These are phyloP conservation scores for Anoplopoma fimbria DNA, from an alignment of 2,113 vertebrate species.

Conservation along the genomic window DNA sequence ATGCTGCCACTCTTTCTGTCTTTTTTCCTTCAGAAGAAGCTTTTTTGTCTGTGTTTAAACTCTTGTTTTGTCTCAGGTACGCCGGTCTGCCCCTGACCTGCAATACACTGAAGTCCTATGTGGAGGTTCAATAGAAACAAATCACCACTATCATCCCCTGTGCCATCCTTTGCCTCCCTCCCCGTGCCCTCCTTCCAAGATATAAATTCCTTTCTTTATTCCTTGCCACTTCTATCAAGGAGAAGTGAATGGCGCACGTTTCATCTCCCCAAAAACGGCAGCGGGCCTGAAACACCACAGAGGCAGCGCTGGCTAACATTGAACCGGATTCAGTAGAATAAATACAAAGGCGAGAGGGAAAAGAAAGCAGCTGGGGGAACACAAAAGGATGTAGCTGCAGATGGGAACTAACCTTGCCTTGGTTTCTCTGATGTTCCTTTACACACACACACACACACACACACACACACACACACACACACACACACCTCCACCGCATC, in stretches of 20 bases:
- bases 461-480: constrained; percentile 49
- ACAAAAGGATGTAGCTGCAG: constrained; percentile 77
- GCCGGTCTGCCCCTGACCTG: constrained; percentile 50
- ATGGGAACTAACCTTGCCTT: constrained; percentile 79
- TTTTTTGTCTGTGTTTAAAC: constrained; percentile 57
- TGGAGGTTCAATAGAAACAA: constrained; percentile 73
- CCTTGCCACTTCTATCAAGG: constrained; percentile 70
- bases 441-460: constrained; percentile 49
- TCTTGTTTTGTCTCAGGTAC: constrained; percentile 39
- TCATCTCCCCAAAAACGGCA: constrained; percentile 74
- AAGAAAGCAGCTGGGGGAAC: constrained; percentile 76
- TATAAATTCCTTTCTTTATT: constrained; percentile 58
- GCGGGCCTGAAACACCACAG: constrained; percentile 71
- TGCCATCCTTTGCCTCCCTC: constrained; percentile 40
- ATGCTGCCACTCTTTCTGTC: constrained; percentile 51
- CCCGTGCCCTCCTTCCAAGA: constrained; percentile 28
- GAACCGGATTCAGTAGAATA: constrained; percentile 71
- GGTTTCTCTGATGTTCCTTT: constrained; percentile 78
- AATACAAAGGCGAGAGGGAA: constrained; percentile 76
- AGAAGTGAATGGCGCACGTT: constrained; percentile 70
- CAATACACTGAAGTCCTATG: constrained; percentile 59
- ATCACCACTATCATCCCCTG: constrained; percentile 55
- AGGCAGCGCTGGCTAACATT: constrained; percentile 66
- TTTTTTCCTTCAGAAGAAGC: constrained; percentile 56
- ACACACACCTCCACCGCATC: constrained; percentile 49